Evolutionary conservation across 2,797 vertebrate species (phyloP).

Genomic region (Columba guinea): DNA sequence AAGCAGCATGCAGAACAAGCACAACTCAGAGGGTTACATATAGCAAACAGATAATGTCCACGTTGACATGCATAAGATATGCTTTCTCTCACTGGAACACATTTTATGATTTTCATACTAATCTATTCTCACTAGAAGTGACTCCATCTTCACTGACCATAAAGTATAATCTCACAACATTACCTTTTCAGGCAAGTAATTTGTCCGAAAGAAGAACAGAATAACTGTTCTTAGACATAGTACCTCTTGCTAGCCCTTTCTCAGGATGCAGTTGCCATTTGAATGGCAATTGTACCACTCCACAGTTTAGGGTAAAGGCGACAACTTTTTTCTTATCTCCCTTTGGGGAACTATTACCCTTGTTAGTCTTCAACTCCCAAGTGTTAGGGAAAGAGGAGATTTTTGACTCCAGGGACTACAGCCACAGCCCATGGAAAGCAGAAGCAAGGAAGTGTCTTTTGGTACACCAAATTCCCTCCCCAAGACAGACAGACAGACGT

Average conservation of each 20-base stretch:
- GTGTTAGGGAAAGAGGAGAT: background rate
- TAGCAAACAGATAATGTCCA: background rate
- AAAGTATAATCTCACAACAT: background rate
- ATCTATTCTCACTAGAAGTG: background rate
- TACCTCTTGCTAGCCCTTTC: background rate
- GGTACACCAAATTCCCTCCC: constrained; percentile 8
- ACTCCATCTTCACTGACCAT: background rate
- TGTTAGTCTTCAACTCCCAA: background rate
- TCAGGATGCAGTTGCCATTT: background rate
- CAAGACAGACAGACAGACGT: background rate
- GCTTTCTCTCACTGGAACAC: background rate
- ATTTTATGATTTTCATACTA: background rate
- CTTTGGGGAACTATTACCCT: background rate
- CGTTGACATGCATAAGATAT: background rate
- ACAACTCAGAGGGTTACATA: background rate
- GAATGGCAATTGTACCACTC: background rate
- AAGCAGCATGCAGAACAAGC: background rate
- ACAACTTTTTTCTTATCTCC: background rate
- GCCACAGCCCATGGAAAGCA: constrained; percentile 14
- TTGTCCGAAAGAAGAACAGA: background rate
- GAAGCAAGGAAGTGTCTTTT: background rate
- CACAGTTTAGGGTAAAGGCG: background rate
- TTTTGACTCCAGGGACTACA: background rate
- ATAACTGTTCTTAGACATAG: background rate
- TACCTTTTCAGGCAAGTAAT: background rate